Evolutionary conservation across 2,888 invertebrate genomes (phyloP).

Genomic region (Atrina japonica): DNA sequence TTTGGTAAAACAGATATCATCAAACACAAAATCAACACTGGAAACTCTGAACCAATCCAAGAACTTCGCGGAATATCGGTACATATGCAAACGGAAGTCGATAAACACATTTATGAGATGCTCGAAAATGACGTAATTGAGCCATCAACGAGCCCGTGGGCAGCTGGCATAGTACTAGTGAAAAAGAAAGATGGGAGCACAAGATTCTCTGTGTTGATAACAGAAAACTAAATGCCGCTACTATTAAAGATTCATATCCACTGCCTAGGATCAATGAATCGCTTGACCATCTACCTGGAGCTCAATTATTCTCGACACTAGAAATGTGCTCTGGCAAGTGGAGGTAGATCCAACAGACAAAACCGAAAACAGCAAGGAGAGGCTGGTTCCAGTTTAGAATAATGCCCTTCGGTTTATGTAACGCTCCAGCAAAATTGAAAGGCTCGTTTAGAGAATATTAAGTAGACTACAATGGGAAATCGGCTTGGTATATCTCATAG

Average conservation of each 20-base stretch:
- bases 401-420: too few species aligned
- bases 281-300: conserved; percentile 4
- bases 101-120: conserved; percentile 40
- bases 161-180: conserved; percentile 38
- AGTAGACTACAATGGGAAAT: too few species aligned
- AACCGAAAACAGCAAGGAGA: too few species aligned
- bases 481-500: too few species aligned
- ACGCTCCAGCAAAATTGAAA: too few species aligned
- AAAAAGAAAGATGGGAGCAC: conserved; percentile 37
- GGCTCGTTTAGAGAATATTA: too few species aligned
- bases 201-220: conserved; percentile 41
- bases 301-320: conserved; percentile 4
- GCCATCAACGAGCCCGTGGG: conserved; percentile 41
- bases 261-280: conserved; percentile 20
- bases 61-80: conserved; percentile 14
- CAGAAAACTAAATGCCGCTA: conserved; percentile 33
- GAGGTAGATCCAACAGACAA: too few species aligned
- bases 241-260: conserved; percentile 35
- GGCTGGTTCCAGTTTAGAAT: too few species aligned
- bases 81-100: conserved; percentile 29
- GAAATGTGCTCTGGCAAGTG: too few species aligned
- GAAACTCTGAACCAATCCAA: conserved; percentile 23
- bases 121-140: conserved; percentile 32
- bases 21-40: conserved; percentile 24
- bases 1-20: too few species aligned